Evolutionary conservation across 2,888 invertebrate genomes (phyloP).

Genomic region (Branchipolynoe longqiensis): DNA sequence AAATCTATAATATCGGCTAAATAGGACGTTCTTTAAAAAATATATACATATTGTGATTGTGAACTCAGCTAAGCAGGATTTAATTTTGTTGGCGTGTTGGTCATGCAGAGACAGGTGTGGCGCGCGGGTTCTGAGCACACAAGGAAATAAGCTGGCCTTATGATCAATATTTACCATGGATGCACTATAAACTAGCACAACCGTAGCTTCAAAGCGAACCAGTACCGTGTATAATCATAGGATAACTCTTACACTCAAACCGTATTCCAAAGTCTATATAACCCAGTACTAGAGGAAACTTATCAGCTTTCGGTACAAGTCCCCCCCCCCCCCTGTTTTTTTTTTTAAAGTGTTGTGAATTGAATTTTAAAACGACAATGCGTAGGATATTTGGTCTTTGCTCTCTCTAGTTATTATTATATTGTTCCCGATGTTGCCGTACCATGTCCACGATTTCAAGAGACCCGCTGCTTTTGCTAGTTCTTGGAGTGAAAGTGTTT

Average conservation of each 20-base stretch:
- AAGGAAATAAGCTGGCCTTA: constrained; percentile 48
- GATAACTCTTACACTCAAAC: background rate
- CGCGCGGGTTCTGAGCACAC: background rate
- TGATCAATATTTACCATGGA: constrained; percentile 28
- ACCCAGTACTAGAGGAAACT: no score
- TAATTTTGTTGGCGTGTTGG: background rate
- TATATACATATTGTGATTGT: no score
- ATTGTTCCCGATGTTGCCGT: constrained; percentile 35
- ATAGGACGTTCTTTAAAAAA: no score
- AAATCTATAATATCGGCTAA: no score
- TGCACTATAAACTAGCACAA: no score
- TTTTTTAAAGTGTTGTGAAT: constrained; percentile 5
- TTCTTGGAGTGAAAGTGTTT: constrained; percentile 20
- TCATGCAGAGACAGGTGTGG: constrained; percentile 32
- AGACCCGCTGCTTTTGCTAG: constrained; percentile 35
- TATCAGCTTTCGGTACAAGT: no score
- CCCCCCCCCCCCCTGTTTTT: no score
- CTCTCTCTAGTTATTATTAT: background rate
- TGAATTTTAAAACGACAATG: background rate
- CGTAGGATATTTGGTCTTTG: constrained; percentile 20
- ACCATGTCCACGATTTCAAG: constrained; percentile 47
- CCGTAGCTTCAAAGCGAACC: constrained; percentile 7
- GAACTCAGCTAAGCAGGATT: background rate
- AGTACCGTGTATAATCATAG: constrained; percentile 21
- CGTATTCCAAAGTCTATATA: constrained; percentile 26